These are phyloP conservation scores for Labroides dimidiatus DNA, from an alignment of 2,797 vertebrate species.

Conservation along the genomic window DNA sequence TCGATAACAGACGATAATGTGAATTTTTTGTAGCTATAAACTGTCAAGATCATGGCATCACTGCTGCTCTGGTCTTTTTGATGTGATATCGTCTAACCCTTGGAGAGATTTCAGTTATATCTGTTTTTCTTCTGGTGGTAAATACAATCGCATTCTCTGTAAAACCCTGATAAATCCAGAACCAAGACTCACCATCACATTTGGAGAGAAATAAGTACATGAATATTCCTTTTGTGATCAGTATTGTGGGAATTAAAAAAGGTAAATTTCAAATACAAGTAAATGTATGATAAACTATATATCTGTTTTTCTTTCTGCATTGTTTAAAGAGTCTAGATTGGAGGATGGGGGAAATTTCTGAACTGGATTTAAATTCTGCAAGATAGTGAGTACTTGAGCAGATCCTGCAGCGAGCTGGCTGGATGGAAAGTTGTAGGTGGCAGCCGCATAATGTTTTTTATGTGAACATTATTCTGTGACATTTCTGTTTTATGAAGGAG, in stretches of 20 bases:
- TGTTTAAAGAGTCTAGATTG: background rate
- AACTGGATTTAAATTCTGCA: background rate
- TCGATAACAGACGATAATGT: too few relatives aligned
- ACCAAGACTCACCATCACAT: background rate
- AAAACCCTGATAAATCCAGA: background rate
- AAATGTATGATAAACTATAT: background rate
- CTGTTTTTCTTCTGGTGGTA: background rate
- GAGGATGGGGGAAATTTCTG: background rate
- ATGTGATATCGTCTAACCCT: too few relatives aligned
- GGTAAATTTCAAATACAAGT: background rate
- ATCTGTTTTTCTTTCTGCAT: background rate
- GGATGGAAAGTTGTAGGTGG: conserved; percentile 7
- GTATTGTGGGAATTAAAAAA: background rate
- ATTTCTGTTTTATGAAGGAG: conserved; percentile 31
- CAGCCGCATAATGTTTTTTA: conserved; percentile 11
- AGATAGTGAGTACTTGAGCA: background rate
- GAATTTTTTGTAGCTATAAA: background rate
- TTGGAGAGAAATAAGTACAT: background rate
- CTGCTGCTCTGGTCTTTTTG: background rate
- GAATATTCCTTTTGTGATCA: background rate
- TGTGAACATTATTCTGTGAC: conserved; percentile 2
- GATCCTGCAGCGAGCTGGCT: background rate
- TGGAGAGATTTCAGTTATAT: background rate
- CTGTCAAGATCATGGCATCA: background rate
- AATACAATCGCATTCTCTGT: background rate